Conservation (phyloP, 2,888 invertebrate species). For the Coelinius sp. region DNA sequence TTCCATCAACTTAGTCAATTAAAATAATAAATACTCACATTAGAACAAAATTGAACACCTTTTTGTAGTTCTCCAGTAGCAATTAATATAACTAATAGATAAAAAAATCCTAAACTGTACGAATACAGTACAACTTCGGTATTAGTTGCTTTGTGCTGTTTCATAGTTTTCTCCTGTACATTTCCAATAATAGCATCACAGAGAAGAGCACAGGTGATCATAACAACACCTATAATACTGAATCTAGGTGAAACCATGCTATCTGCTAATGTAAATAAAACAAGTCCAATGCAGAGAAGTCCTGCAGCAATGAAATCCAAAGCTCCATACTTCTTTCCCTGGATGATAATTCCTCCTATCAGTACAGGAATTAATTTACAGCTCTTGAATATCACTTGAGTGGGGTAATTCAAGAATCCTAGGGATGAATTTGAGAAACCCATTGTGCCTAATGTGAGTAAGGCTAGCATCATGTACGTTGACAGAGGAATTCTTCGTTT, state of each 20-base stretch:
- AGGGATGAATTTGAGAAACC: constrained; percentile 95
- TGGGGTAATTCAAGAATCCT: constrained; percentile 96
- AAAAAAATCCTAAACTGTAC: constrained; percentile 88
- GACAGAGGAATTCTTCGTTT: constrained; percentile 83
- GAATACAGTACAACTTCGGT: constrained; percentile 95
- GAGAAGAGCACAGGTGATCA: constrained; percentile 87
- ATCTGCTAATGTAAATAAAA: constrained; percentile 90
- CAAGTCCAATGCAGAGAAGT: constrained; percentile 90
- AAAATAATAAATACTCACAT: constrained; percentile 73
- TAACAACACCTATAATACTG: constrained; percentile 78
- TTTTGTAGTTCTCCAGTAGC: constrained; percentile 81
- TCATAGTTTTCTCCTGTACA: constrained; percentile 96
- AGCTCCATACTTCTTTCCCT: constrained; percentile 87
- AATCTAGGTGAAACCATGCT: constrained; percentile 84
- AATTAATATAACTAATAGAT: constrained; percentile 82
- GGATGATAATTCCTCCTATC: constrained; percentile 92
- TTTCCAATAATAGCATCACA: constrained; percentile 98
- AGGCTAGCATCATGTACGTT: constrained; percentile 86
- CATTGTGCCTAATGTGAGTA: constrained; percentile 95
- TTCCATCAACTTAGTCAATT: not conserved
- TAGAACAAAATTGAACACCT: constrained; percentile 83
- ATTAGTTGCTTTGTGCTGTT: constrained; percentile 84
- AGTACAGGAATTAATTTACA: constrained; percentile 97
- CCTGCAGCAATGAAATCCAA: constrained; percentile 88
- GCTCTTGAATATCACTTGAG: constrained; percentile 94